A percentile compares a stretch with the other conserved stretches of the same genome.
These are phyloP conservation scores for Epizoanthus stellaris DNA, from an alignment of 92 coral and sea anemone genomes.

Conservation along the genomic window DNA sequence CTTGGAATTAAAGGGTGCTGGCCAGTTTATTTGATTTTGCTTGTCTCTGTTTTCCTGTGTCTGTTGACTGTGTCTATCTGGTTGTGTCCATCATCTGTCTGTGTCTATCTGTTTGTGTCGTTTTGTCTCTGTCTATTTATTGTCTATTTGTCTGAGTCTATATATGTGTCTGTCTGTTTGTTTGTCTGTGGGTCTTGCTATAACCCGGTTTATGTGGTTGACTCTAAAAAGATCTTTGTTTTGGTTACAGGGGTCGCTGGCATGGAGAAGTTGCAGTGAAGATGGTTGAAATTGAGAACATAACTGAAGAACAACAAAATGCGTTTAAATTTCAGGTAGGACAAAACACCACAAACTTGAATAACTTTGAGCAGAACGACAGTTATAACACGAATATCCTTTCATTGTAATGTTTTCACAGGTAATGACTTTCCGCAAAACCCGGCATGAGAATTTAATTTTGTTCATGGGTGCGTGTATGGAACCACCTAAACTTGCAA, in stretches of 20 bases:
- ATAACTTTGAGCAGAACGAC: not conserved
- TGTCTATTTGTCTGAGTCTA: not conserved
- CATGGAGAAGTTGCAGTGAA: slow-evolving; percentile 98
- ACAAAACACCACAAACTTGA: not conserved
- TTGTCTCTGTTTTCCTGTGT: not conserved
- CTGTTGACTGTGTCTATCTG: not conserved
- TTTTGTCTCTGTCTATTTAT: not conserved
- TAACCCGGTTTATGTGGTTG: not conserved
- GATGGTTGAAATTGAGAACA: slow-evolving; percentile 95
- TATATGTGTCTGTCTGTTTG: not conserved
- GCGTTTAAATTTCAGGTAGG: slow-evolving; percentile 92
- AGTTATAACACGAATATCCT: not conserved
- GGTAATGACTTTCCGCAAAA: slow-evolving; percentile 95
- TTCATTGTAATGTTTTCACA: slow-evolving; percentile 19
- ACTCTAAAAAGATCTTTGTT: not conserved
- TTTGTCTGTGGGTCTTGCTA: not conserved
- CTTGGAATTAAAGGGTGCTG: too few relatives aligned
- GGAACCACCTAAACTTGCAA: slow-evolving; percentile 98
- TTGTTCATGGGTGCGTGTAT: slow-evolving; percentile 99
- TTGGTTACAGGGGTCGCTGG: slow-evolving; percentile 85
- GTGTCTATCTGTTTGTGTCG: not conserved
- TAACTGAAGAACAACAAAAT: slow-evolving; percentile 91
- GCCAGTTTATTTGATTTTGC: not conserved
- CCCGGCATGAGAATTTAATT: slow-evolving; percentile 96
- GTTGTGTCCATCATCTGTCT: not conserved